These are phyloP conservation scores for Ceratoteleas bidentatus DNA, from an alignment of 1,140 invertebrate genomes.

Conservation along the genomic window DNA sequence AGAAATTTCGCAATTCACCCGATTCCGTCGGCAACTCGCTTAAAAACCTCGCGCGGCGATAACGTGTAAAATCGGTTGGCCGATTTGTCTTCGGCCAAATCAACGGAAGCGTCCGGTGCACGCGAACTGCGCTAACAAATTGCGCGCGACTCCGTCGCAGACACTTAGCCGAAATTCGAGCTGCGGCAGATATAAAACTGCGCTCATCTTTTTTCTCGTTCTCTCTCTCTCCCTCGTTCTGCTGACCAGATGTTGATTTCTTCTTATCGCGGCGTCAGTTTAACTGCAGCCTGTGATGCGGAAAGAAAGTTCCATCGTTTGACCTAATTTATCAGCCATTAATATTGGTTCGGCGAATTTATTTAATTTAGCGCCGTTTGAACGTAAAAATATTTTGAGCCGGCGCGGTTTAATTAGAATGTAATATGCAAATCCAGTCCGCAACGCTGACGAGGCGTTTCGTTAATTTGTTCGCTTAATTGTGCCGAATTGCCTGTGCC, in stretches of 20 bases:
- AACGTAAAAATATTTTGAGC: slow-evolving; percentile 50
- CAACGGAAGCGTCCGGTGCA: slow-evolving; percentile 15
- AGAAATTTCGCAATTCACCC: slow-evolving; percentile 45
- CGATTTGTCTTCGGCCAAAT: slow-evolving; percentile 33
- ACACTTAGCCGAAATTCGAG: slow-evolving; percentile 35
- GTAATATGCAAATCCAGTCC: slow-evolving; percentile 49
- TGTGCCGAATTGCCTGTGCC: slow-evolving; percentile 9
- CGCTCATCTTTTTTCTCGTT: no score
- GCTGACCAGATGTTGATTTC: slow-evolving; percentile 50
- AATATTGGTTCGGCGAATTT: slow-evolving; percentile 54
- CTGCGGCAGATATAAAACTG: slow-evolving; percentile 15
- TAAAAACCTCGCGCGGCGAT: slow-evolving; percentile 27
- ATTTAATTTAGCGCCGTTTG: slow-evolving; percentile 48
- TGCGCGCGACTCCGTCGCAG: slow-evolving; percentile 4
- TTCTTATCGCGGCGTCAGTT: slow-evolving; percentile 58
- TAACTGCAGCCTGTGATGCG: slow-evolving; percentile 46
- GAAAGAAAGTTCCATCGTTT: slow-evolving; percentile 64
- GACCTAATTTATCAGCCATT: slow-evolving; percentile 62
- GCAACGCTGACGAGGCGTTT: slow-evolving; percentile 24
- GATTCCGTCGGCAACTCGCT: slow-evolving; percentile 17
- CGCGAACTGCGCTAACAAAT: slow-evolving; percentile 34
- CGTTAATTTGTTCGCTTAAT: slow-evolving; percentile 44
- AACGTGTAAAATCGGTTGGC: slow-evolving; percentile 22
- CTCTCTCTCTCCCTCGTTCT: not conserved
- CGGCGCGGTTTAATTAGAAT: slow-evolving; percentile 49